Evolutionary conservation across 2,888 invertebrate genomes (phyloP).

Genomic region (Trypoxylon attenuatum): DNA sequence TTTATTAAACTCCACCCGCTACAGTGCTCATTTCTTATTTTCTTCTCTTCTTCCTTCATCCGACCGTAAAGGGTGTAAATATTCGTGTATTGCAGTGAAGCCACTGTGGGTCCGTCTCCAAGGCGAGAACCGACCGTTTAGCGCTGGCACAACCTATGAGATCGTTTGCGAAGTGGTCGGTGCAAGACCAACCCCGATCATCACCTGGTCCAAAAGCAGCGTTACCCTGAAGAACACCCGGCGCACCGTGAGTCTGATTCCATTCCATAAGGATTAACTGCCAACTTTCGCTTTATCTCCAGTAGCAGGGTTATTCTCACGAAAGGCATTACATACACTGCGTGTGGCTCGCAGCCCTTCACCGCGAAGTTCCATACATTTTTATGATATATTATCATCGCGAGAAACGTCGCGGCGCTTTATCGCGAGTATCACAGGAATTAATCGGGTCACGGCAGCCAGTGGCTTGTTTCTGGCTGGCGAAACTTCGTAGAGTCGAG

Average conservation of each 20-base stretch:
- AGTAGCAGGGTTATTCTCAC: background rate
- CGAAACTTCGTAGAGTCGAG: too few species aligned
- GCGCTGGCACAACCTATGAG: conserved; percentile 83
- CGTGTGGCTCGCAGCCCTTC: background rate
- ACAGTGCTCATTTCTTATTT: too few species aligned
- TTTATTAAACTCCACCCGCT: too few species aligned
- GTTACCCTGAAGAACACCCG: conserved; percentile 80
- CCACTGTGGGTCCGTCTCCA: conserved; percentile 83
- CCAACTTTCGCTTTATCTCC: background rate
- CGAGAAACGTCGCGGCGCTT: background rate
- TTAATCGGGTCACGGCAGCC: background rate
- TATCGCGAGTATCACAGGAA: background rate
- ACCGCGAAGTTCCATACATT: background rate
- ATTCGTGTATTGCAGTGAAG: conserved; percentile 80
- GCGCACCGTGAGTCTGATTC: conserved; percentile 78
- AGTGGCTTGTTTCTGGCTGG: too few species aligned
- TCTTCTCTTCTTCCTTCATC: too few species aligned
- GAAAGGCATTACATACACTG: background rate
- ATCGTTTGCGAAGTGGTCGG: conserved; percentile 85
- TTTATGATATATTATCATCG: background rate
- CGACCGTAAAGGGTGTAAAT: too few species aligned
- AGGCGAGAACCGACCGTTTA: conserved; percentile 83
- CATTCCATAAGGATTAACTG: conserved; percentile 11
- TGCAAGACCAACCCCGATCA: conserved; percentile 84
- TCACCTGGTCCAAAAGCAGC: conserved; percentile 87